Conservation (phyloP, 1,140 invertebrate genomes). For the Ylistrum balloti region DNA sequence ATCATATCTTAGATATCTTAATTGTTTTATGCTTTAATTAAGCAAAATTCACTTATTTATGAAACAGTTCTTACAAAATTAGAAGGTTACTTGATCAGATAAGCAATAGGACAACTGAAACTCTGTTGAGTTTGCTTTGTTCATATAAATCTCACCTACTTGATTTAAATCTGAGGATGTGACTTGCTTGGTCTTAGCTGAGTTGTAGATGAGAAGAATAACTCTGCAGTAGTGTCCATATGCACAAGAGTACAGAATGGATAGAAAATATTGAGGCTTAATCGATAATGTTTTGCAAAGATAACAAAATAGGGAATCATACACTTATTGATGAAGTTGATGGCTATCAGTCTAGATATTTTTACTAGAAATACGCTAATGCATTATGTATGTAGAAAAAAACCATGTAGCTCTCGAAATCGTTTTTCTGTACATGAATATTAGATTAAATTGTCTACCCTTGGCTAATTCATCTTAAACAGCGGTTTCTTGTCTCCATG, state of each 20-base stretch:
- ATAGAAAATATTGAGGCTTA: background rate
- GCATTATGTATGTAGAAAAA: background rate
- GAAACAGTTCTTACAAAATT: too few relatives aligned
- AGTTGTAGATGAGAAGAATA: background rate
- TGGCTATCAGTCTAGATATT: background rate
- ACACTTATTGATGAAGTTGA: slow-evolving; percentile 7
- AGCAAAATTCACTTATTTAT: too few relatives aligned
- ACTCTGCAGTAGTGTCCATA: too few relatives aligned
- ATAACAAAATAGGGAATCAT: background rate
- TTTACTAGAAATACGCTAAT: background rate
- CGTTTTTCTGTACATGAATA: background rate
- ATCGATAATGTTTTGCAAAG: background rate
- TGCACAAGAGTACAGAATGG: too few relatives aligned
- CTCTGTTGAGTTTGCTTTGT: too few relatives aligned
- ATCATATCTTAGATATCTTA: too few relatives aligned
- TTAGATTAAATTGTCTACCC: background rate
- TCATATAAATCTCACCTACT: too few relatives aligned
- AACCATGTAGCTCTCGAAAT: background rate
- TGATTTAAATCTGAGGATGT: too few relatives aligned
- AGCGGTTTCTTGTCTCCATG: background rate
- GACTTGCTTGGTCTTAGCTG: too few relatives aligned
- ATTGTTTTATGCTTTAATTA: too few relatives aligned
- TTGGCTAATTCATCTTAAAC: background rate
- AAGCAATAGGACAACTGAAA: too few relatives aligned
- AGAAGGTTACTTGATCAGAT: too few relatives aligned